Evolutionary conservation across 2,888 invertebrate species (phyloP).

Genomic region (Agrilus mali): DNA sequence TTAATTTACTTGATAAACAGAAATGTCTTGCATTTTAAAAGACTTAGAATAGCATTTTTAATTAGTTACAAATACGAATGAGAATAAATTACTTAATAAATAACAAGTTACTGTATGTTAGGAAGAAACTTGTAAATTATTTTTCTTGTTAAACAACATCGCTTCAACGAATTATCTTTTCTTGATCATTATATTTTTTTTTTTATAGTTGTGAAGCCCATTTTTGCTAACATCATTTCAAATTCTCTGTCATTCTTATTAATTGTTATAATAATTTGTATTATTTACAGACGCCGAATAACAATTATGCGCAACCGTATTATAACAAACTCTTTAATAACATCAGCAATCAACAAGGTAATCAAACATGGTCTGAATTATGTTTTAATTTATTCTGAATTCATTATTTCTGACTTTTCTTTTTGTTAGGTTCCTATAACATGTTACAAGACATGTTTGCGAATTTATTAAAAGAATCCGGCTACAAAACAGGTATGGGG

Average conservation of each 20-base stretch:
- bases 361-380: constrained; percentile 3
- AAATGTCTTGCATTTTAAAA: no score
- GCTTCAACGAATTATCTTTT: no score
- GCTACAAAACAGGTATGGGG: constrained; percentile 26
- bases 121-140: no score
- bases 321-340: constrained; percentile 19
- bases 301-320: constrained; percentile 20
- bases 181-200: background rate
- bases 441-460: constrained; percentile 27
- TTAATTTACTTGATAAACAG: no score
- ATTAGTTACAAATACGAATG: no score
- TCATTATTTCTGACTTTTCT: constrained; percentile 7
- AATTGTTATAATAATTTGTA: background rate
- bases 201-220: no score
- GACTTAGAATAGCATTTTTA: no score
- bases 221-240: background rate
- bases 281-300: constrained; percentile 20
- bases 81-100: no score
- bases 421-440: constrained; percentile 20
- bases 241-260: background rate
- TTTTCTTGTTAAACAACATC: no score
- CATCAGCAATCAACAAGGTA: constrained; percentile 18
- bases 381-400: constrained; percentile 3
- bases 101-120: no score
- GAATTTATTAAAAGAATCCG: constrained; percentile 25